These are phyloP conservation scores for Cheilosia soror DNA, from an alignment of 2,888 invertebrate species.

Conservation along the genomic window DNA sequence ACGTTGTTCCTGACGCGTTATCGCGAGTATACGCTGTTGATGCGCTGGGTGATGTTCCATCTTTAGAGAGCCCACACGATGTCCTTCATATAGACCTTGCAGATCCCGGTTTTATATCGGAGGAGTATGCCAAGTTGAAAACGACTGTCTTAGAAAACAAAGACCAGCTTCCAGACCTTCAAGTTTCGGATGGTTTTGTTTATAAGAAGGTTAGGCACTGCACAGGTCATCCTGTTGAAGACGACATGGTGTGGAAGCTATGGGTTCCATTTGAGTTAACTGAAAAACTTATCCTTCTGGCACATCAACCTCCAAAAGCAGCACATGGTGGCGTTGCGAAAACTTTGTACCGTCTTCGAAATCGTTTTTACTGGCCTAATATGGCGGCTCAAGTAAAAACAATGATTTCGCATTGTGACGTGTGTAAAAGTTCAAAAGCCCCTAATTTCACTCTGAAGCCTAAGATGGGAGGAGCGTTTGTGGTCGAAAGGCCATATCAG, in stretches of 20 bases:
- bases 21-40: not conserved
- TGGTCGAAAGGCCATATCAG: not conserved
- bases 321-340: not conserved
- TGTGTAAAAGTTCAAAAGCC: not conserved
- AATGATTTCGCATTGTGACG: not conserved
- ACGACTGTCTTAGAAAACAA: not conserved
- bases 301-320: conserved; percentile 21
- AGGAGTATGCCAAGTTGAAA: not conserved
- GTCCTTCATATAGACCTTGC: too few relatives aligned
- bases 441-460: not conserved
- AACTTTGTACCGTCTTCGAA: not conserved
- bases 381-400: not conserved
- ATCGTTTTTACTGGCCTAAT: not conserved
- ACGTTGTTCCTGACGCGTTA: too few relatives aligned
- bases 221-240: not conserved
- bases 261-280: not conserved
- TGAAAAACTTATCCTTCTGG: not conserved
- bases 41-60: too few relatives aligned
- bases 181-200: not conserved
- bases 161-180: not conserved
- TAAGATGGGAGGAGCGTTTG: not conserved
- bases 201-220: not conserved
- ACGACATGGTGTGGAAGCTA: not conserved
- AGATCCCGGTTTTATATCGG: not conserved
- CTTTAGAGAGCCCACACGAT: too few relatives aligned